Base-by-base conservation (phyloP, 1,140 invertebrate genomes). In the Acromyrmex echinatior region DNA sequence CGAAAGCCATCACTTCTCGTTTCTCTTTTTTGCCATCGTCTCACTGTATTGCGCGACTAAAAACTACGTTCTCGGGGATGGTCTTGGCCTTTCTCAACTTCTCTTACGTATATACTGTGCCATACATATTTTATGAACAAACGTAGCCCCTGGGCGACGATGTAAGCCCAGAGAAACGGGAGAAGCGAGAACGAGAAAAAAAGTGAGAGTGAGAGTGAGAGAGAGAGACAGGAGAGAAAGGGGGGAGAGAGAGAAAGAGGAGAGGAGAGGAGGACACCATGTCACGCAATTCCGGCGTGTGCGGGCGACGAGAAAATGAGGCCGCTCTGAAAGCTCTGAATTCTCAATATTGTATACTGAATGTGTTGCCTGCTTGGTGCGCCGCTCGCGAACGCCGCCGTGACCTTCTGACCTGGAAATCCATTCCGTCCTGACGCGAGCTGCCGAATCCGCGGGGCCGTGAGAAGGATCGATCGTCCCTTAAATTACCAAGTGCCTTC, bases 341-440 rank as follows among this genome's bases (percentile, higher is more conserved):
- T 84, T 76, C 39, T 84, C 80, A 76, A 84, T 84, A 76, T 74
- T 76, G 70, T 84, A n/a, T 82, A 82, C 18, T 82, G 56, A 25
- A 82, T 74, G 35, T 81, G 68, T 28, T 58, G 65, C 25, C 25
- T 58, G 79, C 35, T 35, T 66, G 49, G 49, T 49, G 80, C 80
- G 68, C 68, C 45, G 39, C 18, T n/a, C 25, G 80, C 68, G 14
- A 81, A 35, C 39, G 68, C 58, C 25, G 80, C 70, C 70, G 70
- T 84, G 70, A 84, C 80, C 70, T 84, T 84, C 63, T 84, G 80
- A 84, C 80, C 80, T 76, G 80, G 80, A 84, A 84, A 84, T 84
- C 39, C 70, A 74, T 51, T 14, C 56, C 25, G 16, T 84, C 28
- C 56, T 76, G 71, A 25, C 70, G 80, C 25, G 56, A 74, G 80